These are phyloP conservation scores for Drosophila takahashii DNA, from an alignment of 1,140 invertebrate genomes.

Conservation along the genomic window DNA sequence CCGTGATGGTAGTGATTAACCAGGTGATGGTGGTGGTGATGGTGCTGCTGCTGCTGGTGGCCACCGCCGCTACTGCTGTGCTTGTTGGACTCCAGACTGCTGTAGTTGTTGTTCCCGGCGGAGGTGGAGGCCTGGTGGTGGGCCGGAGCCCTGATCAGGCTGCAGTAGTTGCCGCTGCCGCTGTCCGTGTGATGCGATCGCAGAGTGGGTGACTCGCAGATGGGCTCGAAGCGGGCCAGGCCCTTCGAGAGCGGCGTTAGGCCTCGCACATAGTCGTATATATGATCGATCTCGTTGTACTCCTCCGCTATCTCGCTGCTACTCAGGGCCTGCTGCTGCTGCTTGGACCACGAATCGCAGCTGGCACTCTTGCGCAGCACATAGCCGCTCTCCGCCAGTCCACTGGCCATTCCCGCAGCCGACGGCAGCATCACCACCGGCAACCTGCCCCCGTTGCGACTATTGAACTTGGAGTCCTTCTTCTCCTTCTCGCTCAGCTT, in stretches of 20 bases:
- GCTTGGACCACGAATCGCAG: slow-evolving; percentile 86
- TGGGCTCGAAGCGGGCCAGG: slow-evolving; percentile 87
- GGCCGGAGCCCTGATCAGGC: slow-evolving; percentile 69
- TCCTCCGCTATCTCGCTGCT: slow-evolving; percentile 89
- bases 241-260: slow-evolving; percentile 95
- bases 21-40: slow-evolving; percentile 83
- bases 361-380: slow-evolving; percentile 90
- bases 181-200: slow-evolving; percentile 83
- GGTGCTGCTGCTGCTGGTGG: slow-evolving; percentile 43
- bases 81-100: slow-evolving; percentile 82
- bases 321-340: slow-evolving; percentile 68
- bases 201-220: slow-evolving; percentile 84
- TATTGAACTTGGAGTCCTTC: slow-evolving; percentile 84
- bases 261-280: slow-evolving; percentile 97
- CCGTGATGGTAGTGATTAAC: slow-evolving; percentile 85
- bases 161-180: slow-evolving; percentile 82
- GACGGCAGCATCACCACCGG: slow-evolving; percentile 85
- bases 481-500: slow-evolving; percentile 88
- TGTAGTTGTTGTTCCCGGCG: slow-evolving; percentile 75
- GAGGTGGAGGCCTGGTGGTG: slow-evolving; percentile 54
- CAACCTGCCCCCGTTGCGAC: slow-evolving; percentile 62
- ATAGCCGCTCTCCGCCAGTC: slow-evolving; percentile 85
- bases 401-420: slow-evolving; percentile 80
- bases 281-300: slow-evolving; percentile 98
- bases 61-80: slow-evolving; percentile 68